These are phyloP conservation scores for Podargus strigoides DNA, from an alignment of 2,797 vertebrate species.

Conservation along the genomic window DNA sequence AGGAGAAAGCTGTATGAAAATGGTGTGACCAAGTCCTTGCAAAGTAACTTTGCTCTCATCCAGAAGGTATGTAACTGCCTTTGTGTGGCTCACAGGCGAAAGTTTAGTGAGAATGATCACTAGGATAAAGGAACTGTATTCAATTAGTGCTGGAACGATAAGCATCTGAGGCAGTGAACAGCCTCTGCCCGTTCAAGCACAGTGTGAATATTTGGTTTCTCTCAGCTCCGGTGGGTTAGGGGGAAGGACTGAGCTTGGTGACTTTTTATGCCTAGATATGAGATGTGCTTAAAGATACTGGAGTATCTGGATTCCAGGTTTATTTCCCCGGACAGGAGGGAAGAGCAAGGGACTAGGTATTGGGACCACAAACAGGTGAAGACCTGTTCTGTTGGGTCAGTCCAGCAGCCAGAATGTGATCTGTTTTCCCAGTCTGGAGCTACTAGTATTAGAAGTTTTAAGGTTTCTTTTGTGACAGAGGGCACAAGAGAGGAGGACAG, in stretches of 20 bases:
- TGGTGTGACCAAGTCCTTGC: conserved; percentile 81
- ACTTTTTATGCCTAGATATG: not conserved
- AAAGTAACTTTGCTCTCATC: conserved; percentile 83
- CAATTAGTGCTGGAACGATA: not conserved
- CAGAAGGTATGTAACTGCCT: conserved; percentile 78
- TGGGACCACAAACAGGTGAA: not conserved
- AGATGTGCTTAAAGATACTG: not conserved
- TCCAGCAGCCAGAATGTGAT: not conserved
- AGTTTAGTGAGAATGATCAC: not conserved
- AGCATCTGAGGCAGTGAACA: not conserved
- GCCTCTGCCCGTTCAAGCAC: not conserved
- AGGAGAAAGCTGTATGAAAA: conserved; percentile 89
- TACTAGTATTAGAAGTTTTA: not conserved
- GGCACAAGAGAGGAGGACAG: not conserved
- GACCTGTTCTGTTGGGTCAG: not conserved
- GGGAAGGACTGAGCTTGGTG: not conserved
- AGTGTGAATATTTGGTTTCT: not conserved
- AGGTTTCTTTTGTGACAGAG: not conserved
- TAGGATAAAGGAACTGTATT: not conserved
- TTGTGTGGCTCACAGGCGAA: not conserved
- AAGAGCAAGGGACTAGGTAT: not conserved
- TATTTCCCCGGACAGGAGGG: not conserved
- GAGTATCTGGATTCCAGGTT: not conserved
- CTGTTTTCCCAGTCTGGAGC: not conserved
- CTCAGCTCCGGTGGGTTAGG: not conserved